Evolutionary conservation across 2,797 vertebrate species (phyloP).

Genomic region (Falco concolor): DNA sequence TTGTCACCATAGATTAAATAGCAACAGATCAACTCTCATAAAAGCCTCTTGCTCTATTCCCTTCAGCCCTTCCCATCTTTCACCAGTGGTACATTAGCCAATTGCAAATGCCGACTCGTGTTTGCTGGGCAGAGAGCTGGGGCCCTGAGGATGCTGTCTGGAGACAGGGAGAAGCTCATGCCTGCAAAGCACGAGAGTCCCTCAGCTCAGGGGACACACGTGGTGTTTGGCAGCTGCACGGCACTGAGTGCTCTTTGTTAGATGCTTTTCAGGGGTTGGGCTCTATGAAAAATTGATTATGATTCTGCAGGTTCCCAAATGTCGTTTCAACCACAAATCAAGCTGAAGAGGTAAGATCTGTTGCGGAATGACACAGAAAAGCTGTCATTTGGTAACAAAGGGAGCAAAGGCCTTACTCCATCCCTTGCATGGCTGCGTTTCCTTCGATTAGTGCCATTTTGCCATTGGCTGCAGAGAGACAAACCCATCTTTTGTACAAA

Average conservation of each 20-base stretch:
- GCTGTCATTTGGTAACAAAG: not conserved
- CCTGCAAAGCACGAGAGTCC: not conserved
- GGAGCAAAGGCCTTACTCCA: not conserved
- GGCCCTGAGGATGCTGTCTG: not conserved
- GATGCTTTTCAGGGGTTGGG: not conserved
- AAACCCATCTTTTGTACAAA: not conserved
- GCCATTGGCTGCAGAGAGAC: not conserved
- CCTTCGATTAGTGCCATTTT: not conserved
- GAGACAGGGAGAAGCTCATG: not conserved
- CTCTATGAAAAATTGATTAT: not conserved
- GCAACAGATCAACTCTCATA: not conserved
- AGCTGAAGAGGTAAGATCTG: not conserved
- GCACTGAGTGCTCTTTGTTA: not conserved
- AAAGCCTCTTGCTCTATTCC: not conserved
- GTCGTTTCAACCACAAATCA: not conserved
- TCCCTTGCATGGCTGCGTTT: rapidly evolving
- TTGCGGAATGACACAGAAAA: not conserved
- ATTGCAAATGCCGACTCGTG: rapidly evolving
- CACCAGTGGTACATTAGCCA: not conserved
- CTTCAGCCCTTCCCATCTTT: not conserved
- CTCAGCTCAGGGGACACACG: not conserved
- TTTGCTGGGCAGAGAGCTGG: not conserved
- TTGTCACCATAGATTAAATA: not conserved
- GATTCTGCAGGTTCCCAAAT: not conserved
- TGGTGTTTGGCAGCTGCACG: not conserved